Base-by-base conservation (phyloP, 2,797 vertebrate species). In the Phrynocephalus vlangalii region DNA sequence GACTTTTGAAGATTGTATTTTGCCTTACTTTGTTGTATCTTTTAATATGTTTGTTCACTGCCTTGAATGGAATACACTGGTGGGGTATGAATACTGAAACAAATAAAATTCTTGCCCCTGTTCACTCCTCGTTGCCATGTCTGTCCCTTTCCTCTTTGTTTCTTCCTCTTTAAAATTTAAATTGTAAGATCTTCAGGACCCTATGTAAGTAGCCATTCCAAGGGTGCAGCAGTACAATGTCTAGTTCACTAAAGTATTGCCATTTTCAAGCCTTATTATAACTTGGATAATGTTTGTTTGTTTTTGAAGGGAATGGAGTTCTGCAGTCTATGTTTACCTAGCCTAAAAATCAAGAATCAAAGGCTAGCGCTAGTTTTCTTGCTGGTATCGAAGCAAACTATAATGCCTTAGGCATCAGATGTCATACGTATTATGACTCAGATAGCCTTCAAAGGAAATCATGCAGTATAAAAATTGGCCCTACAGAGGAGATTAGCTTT, bases 141-240 rank as follows among this genome's bases (percentile, higher is more conserved):
- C 79, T 77, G 71, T 68, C 38, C 80, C 48, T 83, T 87, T 56
- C 80, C 63, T 28, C 26, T 56, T 70, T 77, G 80, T 83, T 48
- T 87, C 72, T 63, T 83, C 70, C 77, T 72, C 56, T 87, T 24
- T 52, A 63, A 87, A 52, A 77, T 56, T 66, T 52, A 85, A 66
- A 79, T 44, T 70, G 22, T 77, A 83, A 87, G 33, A 6, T 68
- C 30, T 76, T 70, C 3, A 6, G 20, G 18, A n/a, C 71, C 30
- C 26, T 66, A 48, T 71, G 52, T 28, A 33, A 50, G 76, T 38
- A 87, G 22, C 38, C 44, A 71, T 28, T n/a, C 28, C 72, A 44
- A 8, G 20, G 33, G 38, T 75, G 72, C 22, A 33, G 22, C 72
- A 44, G 38, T 75, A 33, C 7, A 75, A 6, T 75, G 16, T 75